These are phyloP conservation scores for Crotalus tigris DNA, from an alignment of 2,113 vertebrate species.

Conservation along the genomic window DNA sequence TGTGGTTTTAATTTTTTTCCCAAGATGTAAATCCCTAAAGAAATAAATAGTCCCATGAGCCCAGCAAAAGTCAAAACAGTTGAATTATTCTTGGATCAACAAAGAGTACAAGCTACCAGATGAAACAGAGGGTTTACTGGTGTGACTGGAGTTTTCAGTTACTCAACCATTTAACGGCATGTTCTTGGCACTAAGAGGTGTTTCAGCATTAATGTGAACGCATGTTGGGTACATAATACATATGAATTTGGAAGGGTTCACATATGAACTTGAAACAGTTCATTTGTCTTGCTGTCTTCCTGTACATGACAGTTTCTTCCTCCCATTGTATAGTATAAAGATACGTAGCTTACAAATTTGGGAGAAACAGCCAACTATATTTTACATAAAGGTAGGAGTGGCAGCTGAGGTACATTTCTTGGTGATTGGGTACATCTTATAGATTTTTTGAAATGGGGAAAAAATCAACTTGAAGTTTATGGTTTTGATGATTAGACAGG, in stretches of 20 bases:
- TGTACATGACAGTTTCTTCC: neutral
- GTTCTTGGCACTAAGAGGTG: neutral
- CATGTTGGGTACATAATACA: neutral
- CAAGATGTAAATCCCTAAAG: neutral
- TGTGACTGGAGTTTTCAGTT: neutral
- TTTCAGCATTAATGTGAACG: neutral
- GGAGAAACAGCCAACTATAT: neutral
- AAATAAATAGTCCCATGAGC: neutral
- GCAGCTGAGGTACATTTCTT: neutral
- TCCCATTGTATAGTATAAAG: neutral
- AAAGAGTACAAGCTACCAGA: neutral
- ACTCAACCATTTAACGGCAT: neutral
- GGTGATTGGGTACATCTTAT: neutral
- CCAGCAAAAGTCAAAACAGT: neutral
- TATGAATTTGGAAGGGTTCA: neutral
- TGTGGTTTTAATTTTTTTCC: conserved; percentile 11
- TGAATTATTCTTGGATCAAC: neutral
- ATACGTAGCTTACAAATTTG: neutral
- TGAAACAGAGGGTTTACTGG: neutral
- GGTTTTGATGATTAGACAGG: neutral
- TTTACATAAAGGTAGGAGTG: neutral
- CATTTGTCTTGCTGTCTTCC: neutral
- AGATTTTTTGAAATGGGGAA: neutral
- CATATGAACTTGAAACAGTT: neutral
- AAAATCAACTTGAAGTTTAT: neutral